Base-by-base conservation (phyloP, 2,888 invertebrate genomes). In the Macaria notata region DNA sequence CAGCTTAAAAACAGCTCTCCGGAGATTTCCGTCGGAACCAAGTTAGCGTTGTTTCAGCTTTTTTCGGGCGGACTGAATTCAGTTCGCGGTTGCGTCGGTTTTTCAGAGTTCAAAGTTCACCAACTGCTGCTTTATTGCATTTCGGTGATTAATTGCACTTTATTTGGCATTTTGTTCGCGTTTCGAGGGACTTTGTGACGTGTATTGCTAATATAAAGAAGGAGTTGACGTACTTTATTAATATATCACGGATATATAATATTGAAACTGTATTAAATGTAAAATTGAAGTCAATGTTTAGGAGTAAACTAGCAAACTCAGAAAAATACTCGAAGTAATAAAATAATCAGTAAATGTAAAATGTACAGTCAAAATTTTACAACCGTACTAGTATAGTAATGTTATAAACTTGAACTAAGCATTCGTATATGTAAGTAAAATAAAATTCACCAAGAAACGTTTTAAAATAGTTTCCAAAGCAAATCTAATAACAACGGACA, bases 1-100 rank as follows among this genome's bases (percentile, higher is more conserved):
- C 82, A 83, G 84, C 84, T 88, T 87, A 84, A 86, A 88, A 88
- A 86, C 85, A 81, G 80, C 84, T 83, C 86, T 73, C 83, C 66
- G 69, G 86, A 83, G 86, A 85, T 86, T 86, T 78, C 73, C 78
- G 73, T 45, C 54, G 51, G 59, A 50, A 58, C 58, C 75, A 73
- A 86, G 83, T 85, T 86, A 84, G 76, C 82, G 77, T 85, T 84
- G 82, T 81, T 82, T 79, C 72, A 73, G 73, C 70, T 76, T 84
- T 84, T 83, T 86, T 83, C 73, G 68, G 67, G 66, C 72, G 78
- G 78, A 77, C 80, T 76, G 74, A 79, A 81, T 82, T 78, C 77
- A 76, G 83, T 76, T 79, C 78, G 80, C 72, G 79, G 81, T 69
- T 61, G 70, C 73, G 73, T 76, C 70, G 79, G 72, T 79, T 78